Conservation (phyloP, 2,888 invertebrate species). For the Deladenus siricidicola region DNA sequence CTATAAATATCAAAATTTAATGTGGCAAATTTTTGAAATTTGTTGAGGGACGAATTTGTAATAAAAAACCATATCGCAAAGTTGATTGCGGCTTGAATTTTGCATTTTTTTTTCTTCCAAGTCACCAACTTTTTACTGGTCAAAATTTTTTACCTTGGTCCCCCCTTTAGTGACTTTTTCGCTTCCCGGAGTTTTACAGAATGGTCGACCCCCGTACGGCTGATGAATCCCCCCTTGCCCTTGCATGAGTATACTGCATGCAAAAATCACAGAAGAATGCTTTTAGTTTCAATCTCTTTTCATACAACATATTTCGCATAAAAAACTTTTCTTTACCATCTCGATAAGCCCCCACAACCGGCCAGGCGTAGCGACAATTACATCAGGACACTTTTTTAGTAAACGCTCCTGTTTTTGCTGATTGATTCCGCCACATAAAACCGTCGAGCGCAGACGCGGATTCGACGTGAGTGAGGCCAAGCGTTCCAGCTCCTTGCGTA, state of each 20-base stretch:
- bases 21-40: too few species aligned
- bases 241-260: too few species aligned
- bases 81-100: too few species aligned
- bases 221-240: too few species aligned
- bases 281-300: neutral
- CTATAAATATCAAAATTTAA: neutral
- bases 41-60: too few species aligned
- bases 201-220: too few species aligned
- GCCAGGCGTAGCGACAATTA: conserved; percentile 93
- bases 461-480: conserved; percentile 68
- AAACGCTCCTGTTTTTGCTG: conserved; percentile 84
- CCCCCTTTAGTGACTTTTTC: too few species aligned
- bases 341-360: conserved; percentile 85
- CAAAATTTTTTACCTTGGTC: too few species aligned
- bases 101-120: too few species aligned
- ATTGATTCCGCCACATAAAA: conserved; percentile 87
- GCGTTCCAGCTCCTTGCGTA: conserved; percentile 68
- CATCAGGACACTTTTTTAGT: conserved; percentile 68
- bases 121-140: too few species aligned
- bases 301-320: neutral
- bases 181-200: neutral
- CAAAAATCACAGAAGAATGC: too few species aligned
- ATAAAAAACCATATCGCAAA: too few species aligned
- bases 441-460: conserved; percentile 59
- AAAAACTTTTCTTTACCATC: conserved; percentile 60